These are phyloP conservation scores for Nebria brevicollis DNA, from an alignment of 2,888 invertebrate species.

Conservation along the genomic window DNA sequence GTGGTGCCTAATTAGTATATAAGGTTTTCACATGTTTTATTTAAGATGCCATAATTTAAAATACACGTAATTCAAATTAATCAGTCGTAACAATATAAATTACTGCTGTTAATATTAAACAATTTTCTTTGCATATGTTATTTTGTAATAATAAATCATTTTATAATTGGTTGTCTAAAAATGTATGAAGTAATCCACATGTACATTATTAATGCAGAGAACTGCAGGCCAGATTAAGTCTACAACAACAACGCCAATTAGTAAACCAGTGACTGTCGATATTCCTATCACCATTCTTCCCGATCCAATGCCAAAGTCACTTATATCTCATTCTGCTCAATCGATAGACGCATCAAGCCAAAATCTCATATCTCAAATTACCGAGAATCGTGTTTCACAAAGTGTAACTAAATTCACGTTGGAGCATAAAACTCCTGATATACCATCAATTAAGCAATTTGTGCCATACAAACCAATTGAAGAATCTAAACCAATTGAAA, in stretches of 20 bases:
- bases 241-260: conserved; percentile 31
- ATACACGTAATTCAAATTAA: too few species aligned
- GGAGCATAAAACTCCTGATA: conserved; percentile 58
- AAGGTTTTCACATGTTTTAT: too few species aligned
- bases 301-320: conserved; percentile 48
- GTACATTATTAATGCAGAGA: conserved; percentile 42
- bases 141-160: background rate
- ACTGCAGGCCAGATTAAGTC: conserved; percentile 41
- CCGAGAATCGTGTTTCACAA: conserved; percentile 58
- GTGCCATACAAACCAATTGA: conserved; percentile 38
- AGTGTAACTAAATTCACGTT: conserved; percentile 59
- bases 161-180: background rate
- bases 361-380: conserved; percentile 55
- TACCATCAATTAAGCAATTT: conserved; percentile 55
- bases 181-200: conserved; percentile 14
- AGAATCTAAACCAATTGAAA: conserved; percentile 39
- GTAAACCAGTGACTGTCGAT: conserved; percentile 44
- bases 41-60: too few species aligned
- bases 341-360: conserved; percentile 50
- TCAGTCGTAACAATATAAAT: too few species aligned
- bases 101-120: background rate
- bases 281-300: conserved; percentile 36
- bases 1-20: too few species aligned
- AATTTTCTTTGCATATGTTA: background rate
- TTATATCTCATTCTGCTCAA: conserved; percentile 43